Conservation (phyloP, 2,888 invertebrate species). For the Capitulum mitella region DNA sequence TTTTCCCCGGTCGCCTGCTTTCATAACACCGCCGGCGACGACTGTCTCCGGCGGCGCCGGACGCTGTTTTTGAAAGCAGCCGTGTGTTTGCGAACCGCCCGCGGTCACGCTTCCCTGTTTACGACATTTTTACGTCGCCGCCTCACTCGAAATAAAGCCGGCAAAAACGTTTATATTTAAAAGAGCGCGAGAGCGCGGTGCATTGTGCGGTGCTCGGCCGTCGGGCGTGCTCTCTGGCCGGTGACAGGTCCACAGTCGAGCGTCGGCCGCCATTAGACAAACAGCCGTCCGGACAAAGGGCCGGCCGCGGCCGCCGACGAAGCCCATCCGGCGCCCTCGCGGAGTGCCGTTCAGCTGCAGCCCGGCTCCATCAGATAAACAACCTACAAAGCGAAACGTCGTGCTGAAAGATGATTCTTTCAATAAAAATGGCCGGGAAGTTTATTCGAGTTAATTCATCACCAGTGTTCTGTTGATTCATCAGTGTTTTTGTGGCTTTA, state of each 20-base stretch:
- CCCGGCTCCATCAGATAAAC: neutral
- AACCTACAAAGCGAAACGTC: neutral
- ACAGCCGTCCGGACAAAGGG: neutral
- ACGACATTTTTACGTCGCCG: neutral
- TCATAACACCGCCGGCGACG: too few species aligned
- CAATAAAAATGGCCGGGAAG: neutral
- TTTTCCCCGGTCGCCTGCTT: too few species aligned
- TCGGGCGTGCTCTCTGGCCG: neutral
- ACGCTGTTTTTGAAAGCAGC: too few species aligned
- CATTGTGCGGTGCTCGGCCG: constrained; percentile 1
- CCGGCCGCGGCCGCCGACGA: neutral
- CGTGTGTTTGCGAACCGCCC: neutral
- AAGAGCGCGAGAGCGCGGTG: neutral
- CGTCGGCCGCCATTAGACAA: neutral
- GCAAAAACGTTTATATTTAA: neutral
- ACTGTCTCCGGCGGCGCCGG: too few species aligned
- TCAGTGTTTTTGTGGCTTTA: neutral
- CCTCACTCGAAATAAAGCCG: neutral
- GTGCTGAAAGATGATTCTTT: neutral
- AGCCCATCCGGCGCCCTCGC: neutral
- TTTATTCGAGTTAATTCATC: neutral
- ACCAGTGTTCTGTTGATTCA: neutral
- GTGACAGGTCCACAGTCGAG: neutral
- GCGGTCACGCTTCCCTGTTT: constrained; percentile 2
- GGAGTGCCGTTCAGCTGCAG: neutral